Conservation (phyloP, 2,797 vertebrate genomes). For the Hydrophis major region DNA sequence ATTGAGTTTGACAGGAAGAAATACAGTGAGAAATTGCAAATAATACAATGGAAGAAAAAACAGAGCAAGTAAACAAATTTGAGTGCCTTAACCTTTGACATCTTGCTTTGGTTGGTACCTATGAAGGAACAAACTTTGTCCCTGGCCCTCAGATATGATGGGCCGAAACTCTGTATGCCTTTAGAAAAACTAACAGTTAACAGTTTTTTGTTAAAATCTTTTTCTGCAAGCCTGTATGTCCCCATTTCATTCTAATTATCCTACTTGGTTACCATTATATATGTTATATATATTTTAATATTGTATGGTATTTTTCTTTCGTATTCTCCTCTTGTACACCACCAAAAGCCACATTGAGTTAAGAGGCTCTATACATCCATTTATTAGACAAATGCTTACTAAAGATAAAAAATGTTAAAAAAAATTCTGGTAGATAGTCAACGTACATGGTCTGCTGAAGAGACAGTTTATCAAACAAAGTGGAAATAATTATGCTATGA, state of each 20-base stretch:
- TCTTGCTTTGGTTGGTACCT: not conserved
- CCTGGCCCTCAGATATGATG: not conserved
- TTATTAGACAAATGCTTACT: not conserved
- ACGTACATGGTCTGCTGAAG: not conserved
- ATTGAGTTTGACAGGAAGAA: not conserved
- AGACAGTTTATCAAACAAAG: not conserved
- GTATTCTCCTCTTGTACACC: not conserved
- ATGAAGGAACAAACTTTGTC: not conserved
- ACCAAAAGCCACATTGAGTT: not conserved
- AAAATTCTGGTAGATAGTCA: not conserved
- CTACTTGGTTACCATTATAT: not conserved
- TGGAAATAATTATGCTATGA: not conserved
- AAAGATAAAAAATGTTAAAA: not conserved
- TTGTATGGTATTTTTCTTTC: not conserved
- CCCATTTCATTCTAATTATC: not conserved
- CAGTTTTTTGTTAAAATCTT: not conserved
- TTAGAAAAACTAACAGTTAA: not conserved
- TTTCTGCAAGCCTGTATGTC: not conserved
- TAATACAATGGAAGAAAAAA: not conserved
- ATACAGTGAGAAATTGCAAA: not conserved
- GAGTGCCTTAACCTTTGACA: not conserved
- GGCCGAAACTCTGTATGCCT: not conserved
- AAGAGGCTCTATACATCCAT: not conserved
- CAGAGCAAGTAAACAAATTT: not conserved
- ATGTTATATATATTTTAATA: not conserved